These are phyloP conservation scores for Anas platyrhynchos DNA, from an alignment of 2,113 vertebrate species.

Conservation along the genomic window DNA sequence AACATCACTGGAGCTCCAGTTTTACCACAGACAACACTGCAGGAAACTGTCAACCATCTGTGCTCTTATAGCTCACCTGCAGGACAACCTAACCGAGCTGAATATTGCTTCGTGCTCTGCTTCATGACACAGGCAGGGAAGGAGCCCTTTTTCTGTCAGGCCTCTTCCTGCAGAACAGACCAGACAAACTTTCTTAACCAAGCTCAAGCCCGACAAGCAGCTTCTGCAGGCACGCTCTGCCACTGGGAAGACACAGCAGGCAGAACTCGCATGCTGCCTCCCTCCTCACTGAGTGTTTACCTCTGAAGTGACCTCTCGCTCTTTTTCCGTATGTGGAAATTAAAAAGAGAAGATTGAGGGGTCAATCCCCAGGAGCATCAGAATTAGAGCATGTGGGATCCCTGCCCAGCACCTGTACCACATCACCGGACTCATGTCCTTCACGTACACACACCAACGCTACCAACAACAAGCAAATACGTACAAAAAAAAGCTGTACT, in stretches of 20 bases:
- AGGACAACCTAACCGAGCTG: neutral
- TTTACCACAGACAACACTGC: neutral
- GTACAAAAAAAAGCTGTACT: neutral
- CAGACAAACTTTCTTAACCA: neutral
- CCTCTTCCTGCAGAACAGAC: neutral
- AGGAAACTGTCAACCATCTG: rapidly evolving
- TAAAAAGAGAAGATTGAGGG: neutral
- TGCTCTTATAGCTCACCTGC: neutral
- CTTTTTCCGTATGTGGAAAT: neutral
- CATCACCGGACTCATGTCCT: neutral
- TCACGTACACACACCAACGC: neutral
- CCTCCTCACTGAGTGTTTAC: rapidly evolving
- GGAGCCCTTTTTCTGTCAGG: neutral
- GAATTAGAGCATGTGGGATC: neutral
- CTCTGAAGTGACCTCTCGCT: neutral
- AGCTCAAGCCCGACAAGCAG: neutral
- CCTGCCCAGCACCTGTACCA: neutral
- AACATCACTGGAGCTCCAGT: neutral
- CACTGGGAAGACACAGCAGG: neutral
- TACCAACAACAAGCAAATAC: neutral
- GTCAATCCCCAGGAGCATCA: neutral
- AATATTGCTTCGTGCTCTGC: neutral
- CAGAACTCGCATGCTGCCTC: rapidly evolving
- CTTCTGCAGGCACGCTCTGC: rapidly evolving
- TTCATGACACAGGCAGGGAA: neutral